phyloP scores from a whole-genome alignment of 2,113 vertebrate genomes.

The Neodontobutis hainanensis region DNA sequence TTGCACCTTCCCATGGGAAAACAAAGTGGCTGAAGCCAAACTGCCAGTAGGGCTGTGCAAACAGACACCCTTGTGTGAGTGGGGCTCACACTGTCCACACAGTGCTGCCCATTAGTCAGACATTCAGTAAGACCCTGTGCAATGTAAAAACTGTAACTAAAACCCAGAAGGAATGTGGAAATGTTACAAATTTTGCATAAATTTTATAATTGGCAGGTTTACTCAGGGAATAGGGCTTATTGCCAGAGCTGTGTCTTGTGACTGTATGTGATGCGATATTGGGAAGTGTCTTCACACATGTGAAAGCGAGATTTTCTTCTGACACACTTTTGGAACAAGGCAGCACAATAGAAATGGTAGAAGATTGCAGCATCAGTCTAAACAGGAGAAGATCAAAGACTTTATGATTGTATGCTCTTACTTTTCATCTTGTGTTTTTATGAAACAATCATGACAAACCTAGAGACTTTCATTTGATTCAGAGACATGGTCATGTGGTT shows the following conservation, averaged over 20 bases:
- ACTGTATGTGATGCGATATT: neutral
- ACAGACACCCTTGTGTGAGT: conserved; percentile 61
- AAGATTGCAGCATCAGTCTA: neutral
- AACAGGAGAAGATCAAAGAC: neutral
- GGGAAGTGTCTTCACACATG: conserved; percentile 33
- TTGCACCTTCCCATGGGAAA: conserved; percentile 53
- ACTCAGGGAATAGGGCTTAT: neutral
- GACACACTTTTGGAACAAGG: conserved; percentile 22
- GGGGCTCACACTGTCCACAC: conserved; percentile 17
- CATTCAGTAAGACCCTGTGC: conserved; percentile 4
- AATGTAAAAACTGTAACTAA: neutral
- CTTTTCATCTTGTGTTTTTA: neutral
- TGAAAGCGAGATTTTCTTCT: conserved; percentile 45
- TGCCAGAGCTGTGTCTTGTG: neutral
- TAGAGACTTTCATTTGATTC: neutral
- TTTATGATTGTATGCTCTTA: neutral
- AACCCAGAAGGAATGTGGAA: neutral
- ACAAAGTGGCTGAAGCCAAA: conserved; percentile 58
- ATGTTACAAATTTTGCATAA: too few relatives aligned
- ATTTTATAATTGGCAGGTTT: too few relatives aligned
- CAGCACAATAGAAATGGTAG: conserved; percentile 2
- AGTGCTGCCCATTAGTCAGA: conserved; percentile 25
- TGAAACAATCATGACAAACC: neutral
- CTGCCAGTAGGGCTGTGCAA: conserved; percentile 54
- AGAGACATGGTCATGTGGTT: conserved; percentile 6